These are phyloP conservation scores for Papilio glaucus DNA, from an alignment of 1,140 invertebrate species.

Conservation along the genomic window DNA sequence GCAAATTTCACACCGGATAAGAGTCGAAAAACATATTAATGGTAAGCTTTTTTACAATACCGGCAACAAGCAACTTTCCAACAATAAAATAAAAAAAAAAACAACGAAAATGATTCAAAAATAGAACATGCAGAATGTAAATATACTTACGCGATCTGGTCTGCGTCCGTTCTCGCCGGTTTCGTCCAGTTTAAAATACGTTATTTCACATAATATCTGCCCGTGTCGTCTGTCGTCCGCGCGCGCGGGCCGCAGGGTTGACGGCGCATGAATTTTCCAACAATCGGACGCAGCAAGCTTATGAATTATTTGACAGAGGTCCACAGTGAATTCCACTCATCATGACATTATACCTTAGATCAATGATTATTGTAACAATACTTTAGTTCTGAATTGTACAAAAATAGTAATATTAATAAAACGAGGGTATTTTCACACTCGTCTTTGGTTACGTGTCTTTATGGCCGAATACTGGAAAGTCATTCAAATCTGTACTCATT, in stretches of 20 bases:
- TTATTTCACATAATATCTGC: slow-evolving; percentile 59
- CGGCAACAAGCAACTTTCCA: slow-evolving; percentile 45
- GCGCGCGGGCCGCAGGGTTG: slow-evolving; percentile 51
- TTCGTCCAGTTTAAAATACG: slow-evolving; percentile 64
- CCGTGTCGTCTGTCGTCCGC: slow-evolving; percentile 69
- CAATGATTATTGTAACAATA: no score
- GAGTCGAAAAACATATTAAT: slow-evolving; percentile 78
- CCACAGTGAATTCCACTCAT: neutral
- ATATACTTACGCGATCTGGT: slow-evolving; percentile 32
- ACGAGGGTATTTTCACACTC: no score
- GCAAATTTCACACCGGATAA: slow-evolving; percentile 73
- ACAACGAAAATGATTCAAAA: neutral
- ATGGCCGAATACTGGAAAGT: no score
- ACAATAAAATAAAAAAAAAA: slow-evolving; percentile 17
- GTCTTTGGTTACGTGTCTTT: no score
- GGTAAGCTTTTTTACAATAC: slow-evolving; percentile 54
- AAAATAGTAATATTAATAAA: no score
- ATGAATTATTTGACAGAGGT: slow-evolving; percentile 14
- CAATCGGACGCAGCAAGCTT: slow-evolving; percentile 61
- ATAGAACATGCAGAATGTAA: slow-evolving; percentile 27
- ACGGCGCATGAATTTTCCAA: slow-evolving; percentile 73
- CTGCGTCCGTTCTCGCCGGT: slow-evolving; percentile 47
- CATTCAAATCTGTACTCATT: no score
- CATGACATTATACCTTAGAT: no score
- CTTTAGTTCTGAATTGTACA: no score